phyloP scores from a whole-genome alignment of 2,888 invertebrate species.

The Drosophila prolongata region DNA sequence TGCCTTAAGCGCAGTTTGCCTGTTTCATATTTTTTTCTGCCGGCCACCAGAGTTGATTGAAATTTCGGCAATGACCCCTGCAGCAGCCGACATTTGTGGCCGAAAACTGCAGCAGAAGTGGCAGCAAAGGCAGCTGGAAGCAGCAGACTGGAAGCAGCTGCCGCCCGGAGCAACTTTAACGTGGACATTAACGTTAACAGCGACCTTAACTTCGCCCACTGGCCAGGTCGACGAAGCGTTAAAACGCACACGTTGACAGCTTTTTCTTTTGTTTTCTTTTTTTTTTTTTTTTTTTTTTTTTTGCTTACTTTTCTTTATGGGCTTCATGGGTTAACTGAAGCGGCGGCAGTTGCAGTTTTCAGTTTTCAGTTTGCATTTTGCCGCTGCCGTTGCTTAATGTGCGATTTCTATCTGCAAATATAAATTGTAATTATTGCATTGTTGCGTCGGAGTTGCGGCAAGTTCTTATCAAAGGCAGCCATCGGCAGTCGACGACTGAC shows the following conservation, averaged over 20 bases:
- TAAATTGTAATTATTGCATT: conserved; percentile 81
- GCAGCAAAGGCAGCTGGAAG: conserved; percentile 20
- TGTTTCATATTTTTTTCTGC: conserved; percentile 10
- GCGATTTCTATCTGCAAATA: conserved; percentile 77
- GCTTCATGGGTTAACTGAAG: conserved; percentile 27
- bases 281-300: conserved; percentile 15
- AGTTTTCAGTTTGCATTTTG: conserved; percentile 32
- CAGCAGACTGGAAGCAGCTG: conserved; percentile 58
- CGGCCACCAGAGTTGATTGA: conserved; percentile 72
- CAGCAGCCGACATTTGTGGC: conserved; percentile 49
- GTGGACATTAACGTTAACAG: conserved; percentile 35
- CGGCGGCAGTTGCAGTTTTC: conserved; percentile 39
- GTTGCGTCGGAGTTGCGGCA: conserved; percentile 48
- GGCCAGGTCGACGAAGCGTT: conserved; percentile 71
- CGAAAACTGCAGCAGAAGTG: background rate
- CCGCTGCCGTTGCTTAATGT: conserved; percentile 69
- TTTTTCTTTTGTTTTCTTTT: conserved; percentile 27
- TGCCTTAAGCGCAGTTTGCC: background rate
- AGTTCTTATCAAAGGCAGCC: conserved; percentile 63
- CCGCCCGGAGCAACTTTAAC: conserved; percentile 33
- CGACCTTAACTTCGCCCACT: conserved; percentile 67
- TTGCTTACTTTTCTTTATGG: conserved; percentile 3
- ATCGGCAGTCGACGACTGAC: conserved; percentile 45
- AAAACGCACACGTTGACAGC: conserved; percentile 80
- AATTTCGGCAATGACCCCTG: conserved; percentile 70